Conservation (phyloP, 2,797 vertebrate species). For the Anas georgica region DNA sequence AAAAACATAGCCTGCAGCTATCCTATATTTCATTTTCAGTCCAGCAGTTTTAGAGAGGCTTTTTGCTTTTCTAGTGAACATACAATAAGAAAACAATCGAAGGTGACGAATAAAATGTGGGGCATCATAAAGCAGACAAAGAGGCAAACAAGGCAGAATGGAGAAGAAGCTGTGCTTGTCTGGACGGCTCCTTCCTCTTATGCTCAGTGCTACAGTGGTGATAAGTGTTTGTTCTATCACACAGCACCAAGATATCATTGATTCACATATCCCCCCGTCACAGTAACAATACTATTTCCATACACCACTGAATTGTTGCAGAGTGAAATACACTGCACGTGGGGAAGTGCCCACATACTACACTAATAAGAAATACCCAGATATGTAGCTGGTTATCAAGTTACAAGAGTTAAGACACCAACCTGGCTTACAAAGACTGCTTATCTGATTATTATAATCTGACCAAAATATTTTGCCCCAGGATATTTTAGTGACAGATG, state of each 20-base stretch:
- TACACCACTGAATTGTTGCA: not conserved
- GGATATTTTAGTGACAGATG: not conserved
- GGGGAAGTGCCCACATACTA: not conserved
- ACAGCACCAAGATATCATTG: not conserved
- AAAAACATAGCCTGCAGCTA: conserved; percentile 74
- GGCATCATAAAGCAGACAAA: conserved; percentile 16
- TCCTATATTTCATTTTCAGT: conserved; percentile 81
- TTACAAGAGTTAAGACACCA: not conserved
- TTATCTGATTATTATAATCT: conserved; percentile 34
- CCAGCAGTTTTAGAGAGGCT: conserved; percentile 79
- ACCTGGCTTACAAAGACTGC: not conserved
- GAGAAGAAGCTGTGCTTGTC: not conserved
- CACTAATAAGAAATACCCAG: not conserved
- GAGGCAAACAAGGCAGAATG: not conserved
- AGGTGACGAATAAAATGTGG: conserved; percentile 34
- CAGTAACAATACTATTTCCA: not conserved
- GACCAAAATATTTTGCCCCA: conserved; percentile 34
- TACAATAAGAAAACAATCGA: conserved; percentile 54
- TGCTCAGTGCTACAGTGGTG: not conserved
- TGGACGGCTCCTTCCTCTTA: not conserved
- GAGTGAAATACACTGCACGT: not conserved
- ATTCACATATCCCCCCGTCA: not conserved
- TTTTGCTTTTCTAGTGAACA: conserved; percentile 64
- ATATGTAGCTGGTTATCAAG: not conserved
- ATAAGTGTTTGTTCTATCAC: not conserved